Base-by-base conservation (phyloP, 2,113 vertebrate species). In the Leptobrachium leishanense region DNA sequence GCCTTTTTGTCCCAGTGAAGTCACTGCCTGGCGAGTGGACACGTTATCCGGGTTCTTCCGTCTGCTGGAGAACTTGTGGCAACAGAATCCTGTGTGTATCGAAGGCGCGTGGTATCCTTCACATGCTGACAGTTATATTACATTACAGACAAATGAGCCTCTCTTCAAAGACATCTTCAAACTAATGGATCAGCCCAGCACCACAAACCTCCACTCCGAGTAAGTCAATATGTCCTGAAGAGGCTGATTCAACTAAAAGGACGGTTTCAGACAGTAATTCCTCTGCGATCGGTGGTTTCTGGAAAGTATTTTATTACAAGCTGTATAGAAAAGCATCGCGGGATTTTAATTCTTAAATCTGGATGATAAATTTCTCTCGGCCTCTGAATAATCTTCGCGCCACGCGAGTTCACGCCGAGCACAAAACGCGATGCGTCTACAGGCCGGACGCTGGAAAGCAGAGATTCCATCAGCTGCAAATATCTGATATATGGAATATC, bases 131-230 rank as follows among this genome's bases (percentile, higher is more conserved):
- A 44, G 57, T n/a, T 13, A 20, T 40, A 76, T 76, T 42, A 76
- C 64, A 68, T 76, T 68, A 55, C 64, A 76, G 64, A 76, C 54
- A 68, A 67, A 76, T 76, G 64, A 42, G n/a, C 31, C 20, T 40
- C 69, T 53, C 31, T 12, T 54, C 69, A 72, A 72, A 54, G 69
- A 55, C 50, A 72, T 53, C 42, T 64, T 64, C 10, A 3, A 53
- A 55, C 40, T 76, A 68, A 67, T 68, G 74, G 74, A 55, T 39
- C 46, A 50, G 20, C 20, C 20, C 20, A 31, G 20, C 8, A 54
- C 43, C n/a, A 43, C 43, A 10, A 31, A n/a, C 10, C 65, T 40
- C 31, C 65, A 9, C 2, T 42, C 65, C 13, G 42, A 44, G 13
- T 50, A 46, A 46, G 68, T n/a, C 6, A 39, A 50, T 50, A 15